These are phyloP conservation scores for Leucoma salicis DNA, from an alignment of 2,888 invertebrate genomes.

Conservation along the genomic window DNA sequence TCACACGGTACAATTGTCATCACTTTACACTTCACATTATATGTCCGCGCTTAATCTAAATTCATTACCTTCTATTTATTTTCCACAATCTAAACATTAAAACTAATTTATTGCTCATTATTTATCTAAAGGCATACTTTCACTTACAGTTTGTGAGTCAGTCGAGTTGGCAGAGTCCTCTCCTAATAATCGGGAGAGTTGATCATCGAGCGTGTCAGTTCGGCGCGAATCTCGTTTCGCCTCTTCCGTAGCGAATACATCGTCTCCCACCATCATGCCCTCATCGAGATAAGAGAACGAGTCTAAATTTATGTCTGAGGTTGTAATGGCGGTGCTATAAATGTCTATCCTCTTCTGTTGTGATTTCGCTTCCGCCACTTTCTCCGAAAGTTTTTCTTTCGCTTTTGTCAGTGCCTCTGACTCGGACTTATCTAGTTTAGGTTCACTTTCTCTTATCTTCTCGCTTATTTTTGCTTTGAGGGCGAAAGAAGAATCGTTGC, in stretches of 20 bases:
- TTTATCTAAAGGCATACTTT: slow-evolving; percentile 65
- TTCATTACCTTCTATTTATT: slow-evolving; percentile 44
- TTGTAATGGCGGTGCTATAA: slow-evolving; percentile 77
- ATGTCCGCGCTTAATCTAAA: slow-evolving; percentile 45
- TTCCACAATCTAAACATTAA: slow-evolving; percentile 30
- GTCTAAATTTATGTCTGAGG: slow-evolving; percentile 78
- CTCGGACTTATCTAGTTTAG: slow-evolving; percentile 58
- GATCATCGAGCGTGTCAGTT: slow-evolving; percentile 53
- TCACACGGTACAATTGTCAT: slow-evolving; percentile 28
- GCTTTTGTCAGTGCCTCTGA: slow-evolving; percentile 69
- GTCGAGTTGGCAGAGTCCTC: slow-evolving; percentile 63
- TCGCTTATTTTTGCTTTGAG: slow-evolving; percentile 54
- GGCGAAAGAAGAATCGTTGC: slow-evolving; percentile 77
- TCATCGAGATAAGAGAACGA: slow-evolving; percentile 79
- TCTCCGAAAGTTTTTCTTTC: slow-evolving; percentile 69
- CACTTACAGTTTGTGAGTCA: slow-evolving; percentile 67
- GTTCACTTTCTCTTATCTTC: slow-evolving; percentile 47
- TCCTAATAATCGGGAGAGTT: slow-evolving; percentile 60
- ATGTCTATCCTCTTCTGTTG: slow-evolving; percentile 76
- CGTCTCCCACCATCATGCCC: slow-evolving; percentile 71
- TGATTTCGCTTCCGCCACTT: slow-evolving; percentile 67
- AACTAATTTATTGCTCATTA: slow-evolving; percentile 59
- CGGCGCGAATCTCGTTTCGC: slow-evolving; percentile 48
- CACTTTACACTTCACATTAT: slow-evolving; percentile 51
- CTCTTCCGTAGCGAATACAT: slow-evolving; percentile 59